Conservation (phyloP, 2,888 invertebrate species). For the Macrophya annulata region DNA sequence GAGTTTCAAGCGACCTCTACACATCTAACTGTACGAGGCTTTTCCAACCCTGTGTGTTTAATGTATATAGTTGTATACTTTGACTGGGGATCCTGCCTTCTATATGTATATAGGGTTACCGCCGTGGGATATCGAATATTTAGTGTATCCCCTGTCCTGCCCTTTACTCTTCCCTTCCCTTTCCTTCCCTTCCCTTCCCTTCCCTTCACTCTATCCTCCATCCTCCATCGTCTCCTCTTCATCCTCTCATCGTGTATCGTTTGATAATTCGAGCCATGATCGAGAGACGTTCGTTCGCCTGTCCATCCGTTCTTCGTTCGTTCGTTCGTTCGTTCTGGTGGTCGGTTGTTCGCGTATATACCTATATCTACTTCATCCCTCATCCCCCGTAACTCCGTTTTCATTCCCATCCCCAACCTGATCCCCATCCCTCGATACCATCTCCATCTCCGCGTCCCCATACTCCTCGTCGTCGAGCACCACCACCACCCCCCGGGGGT, state of each 20-base stretch:
- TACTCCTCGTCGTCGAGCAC: conserved; percentile 62
- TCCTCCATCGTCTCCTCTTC: conserved; percentile 13
- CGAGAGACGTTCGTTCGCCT: conserved; percentile 56
- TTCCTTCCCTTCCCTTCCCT: neutral
- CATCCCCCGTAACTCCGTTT: conserved; percentile 59
- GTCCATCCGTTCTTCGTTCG: conserved; percentile 42
- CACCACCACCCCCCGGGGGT: conserved; percentile 62
- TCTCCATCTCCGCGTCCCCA: conserved; percentile 65
- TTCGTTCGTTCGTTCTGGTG: neutral
- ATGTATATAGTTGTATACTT: conserved; percentile 17
- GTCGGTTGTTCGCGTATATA: conserved; percentile 19
- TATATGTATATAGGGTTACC: conserved; percentile 40
- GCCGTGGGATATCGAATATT: conserved; percentile 56
- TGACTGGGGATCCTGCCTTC: conserved; percentile 15
- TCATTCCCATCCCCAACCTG: conserved; percentile 62
- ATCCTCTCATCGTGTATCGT: conserved; percentile 60
- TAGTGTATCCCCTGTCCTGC: conserved; percentile 49
- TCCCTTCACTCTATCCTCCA: neutral
- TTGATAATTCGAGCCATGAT: conserved; percentile 69
- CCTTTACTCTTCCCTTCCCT: conserved; percentile 27
- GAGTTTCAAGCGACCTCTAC: conserved; percentile 8
- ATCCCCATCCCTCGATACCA: conserved; percentile 61
- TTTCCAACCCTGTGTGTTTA: neutral
- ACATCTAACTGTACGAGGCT: neutral
- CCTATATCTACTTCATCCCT: conserved; percentile 25